These are phyloP conservation scores for Glossosoma conforme DNA, from an alignment of 1,140 invertebrate genomes.

Conservation along the genomic window DNA sequence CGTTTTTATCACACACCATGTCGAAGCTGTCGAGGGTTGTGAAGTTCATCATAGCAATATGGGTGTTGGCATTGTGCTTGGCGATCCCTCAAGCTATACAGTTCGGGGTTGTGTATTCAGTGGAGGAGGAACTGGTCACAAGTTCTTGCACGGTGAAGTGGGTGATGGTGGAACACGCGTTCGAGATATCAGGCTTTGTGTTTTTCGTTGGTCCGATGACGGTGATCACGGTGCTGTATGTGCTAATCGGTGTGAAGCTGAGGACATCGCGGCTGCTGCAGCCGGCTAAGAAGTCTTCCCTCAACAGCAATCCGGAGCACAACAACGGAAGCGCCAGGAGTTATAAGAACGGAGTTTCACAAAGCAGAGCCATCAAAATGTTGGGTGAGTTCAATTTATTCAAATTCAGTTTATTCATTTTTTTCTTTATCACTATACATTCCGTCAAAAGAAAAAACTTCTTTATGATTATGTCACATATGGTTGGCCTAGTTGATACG, in stretches of 20 bases:
- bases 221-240: constrained; percentile 66
- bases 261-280: constrained; percentile 48
- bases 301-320: constrained; percentile 37
- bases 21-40: constrained; percentile 70
- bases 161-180: constrained; percentile 56
- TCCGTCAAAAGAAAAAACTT: too few species aligned
- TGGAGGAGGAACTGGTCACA: constrained; percentile 45
- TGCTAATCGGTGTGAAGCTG: constrained; percentile 64
- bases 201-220: constrained; percentile 78
- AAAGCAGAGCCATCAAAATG: constrained; percentile 60
- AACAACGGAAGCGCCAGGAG: constrained; percentile 39
- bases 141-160: constrained; percentile 54
- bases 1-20: constrained; percentile 82
- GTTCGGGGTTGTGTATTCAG: constrained; percentile 58
- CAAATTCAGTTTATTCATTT: too few species aligned
- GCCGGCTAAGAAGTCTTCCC: constrained; percentile 39
- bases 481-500: too few species aligned
- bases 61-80: constrained; percentile 64
- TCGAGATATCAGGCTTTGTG: constrained; percentile 67
- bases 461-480: too few species aligned
- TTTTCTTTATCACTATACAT: too few species aligned
- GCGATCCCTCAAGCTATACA: constrained; percentile 78
- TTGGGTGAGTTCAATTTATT: constrained; percentile 55
- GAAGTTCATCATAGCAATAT: constrained; percentile 64
- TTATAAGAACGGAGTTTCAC: constrained; percentile 52